A percentile compares a stretch with the other conserved stretches of the same genome.
These are phyloP conservation scores for Orientallactaga sibirica DNA, from an alignment of 2,797 vertebrate species.

Conservation along the genomic window DNA sequence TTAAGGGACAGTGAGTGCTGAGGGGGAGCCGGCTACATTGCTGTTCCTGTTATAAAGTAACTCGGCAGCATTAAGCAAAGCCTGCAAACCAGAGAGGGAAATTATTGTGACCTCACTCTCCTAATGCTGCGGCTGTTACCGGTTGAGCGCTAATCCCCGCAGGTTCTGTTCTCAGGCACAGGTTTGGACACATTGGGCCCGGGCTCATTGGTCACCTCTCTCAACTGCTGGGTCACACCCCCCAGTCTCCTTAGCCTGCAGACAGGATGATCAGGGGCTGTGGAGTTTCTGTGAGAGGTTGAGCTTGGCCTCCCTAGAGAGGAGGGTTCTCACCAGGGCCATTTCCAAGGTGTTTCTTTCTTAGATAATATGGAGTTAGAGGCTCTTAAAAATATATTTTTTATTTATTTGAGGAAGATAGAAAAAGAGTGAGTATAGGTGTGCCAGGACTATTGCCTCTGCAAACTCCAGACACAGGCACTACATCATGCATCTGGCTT, in stretches of 20 bases:
- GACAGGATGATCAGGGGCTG: neutral
- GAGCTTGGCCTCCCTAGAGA: no score
- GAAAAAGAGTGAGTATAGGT: no score
- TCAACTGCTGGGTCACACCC: neutral
- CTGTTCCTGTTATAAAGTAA: neutral
- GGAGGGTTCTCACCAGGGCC: neutral
- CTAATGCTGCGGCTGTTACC: neutral
- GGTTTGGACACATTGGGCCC: neutral
- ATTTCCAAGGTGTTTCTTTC: constrained; percentile 48
- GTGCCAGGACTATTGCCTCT: no score
- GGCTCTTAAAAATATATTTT: neutral
- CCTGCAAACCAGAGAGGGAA: constrained; percentile 11
- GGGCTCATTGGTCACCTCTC: neutral
- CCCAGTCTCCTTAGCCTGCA: neutral
- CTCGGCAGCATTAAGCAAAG: neutral
- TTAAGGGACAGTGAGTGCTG: neutral
- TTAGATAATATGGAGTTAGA: neutral
- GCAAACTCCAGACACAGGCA: no score
- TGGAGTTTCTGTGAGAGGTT: accelerated
- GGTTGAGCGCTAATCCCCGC: neutral
- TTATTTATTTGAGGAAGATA: no score
- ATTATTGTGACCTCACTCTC: neutral
- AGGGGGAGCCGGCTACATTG: neutral
- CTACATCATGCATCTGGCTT: no score
- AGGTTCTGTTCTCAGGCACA: neutral